phyloP scores from a whole-genome alignment of 2,797 vertebrate species.

The Oceanodroma leucorhoa region DNA sequence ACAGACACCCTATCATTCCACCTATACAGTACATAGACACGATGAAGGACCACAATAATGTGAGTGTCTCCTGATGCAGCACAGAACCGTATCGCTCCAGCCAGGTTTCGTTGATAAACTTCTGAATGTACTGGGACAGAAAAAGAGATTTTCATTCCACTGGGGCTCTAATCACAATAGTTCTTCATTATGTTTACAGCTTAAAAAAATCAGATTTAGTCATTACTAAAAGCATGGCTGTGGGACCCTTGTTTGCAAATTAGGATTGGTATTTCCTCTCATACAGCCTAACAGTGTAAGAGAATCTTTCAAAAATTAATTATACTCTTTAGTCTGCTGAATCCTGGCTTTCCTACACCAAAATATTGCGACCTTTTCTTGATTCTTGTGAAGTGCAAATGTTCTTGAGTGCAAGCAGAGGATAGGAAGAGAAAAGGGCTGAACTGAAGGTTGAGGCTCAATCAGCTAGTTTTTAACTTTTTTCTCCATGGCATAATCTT shows the following conservation, averaged over 20 bases:
- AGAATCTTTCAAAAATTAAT: not conserved
- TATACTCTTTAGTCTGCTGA: not conserved
- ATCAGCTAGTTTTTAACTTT: not conserved
- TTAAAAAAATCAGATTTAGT: not conserved
- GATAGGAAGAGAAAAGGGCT: not conserved
- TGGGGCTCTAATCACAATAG: not conserved
- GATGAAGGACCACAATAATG: slow-evolving; percentile 86
- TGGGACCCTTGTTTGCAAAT: not conserved
- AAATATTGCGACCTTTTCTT: not conserved
- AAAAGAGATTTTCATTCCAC: not conserved
- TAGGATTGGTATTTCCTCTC: not conserved
- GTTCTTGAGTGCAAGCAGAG: not conserved
- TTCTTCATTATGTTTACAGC: not conserved
- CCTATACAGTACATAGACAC: slow-evolving; percentile 87
- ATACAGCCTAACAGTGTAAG: not conserved
- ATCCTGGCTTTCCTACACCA: not conserved
- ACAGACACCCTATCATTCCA: slow-evolving; percentile 83
- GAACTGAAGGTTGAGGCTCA: not conserved
- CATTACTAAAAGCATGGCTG: not conserved
- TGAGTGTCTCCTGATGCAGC: slow-evolving; percentile 79
- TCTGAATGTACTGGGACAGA: slow-evolving; percentile 81
- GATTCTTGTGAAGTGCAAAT: not conserved
- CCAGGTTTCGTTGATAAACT: slow-evolving; percentile 87
- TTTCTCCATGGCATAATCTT: not conserved
- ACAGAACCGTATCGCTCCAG: slow-evolving; percentile 74